Conservation (phyloP, 2,113 vertebrate genomes). For the Formicarius rufipectus region DNA sequence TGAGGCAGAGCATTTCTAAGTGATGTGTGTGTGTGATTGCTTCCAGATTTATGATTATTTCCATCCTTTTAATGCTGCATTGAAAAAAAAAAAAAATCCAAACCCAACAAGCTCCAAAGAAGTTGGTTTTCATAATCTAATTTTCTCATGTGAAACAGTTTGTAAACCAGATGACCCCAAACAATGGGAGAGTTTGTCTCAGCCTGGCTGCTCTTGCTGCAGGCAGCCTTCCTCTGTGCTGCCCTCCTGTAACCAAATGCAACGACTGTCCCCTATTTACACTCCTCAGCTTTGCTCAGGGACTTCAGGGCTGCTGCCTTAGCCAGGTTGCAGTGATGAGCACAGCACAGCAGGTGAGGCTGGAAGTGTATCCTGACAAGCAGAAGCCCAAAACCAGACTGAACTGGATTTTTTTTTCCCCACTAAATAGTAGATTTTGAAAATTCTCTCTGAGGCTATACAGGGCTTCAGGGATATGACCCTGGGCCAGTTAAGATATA, state of each 20-base stretch:
- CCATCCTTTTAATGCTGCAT: constrained; percentile 31
- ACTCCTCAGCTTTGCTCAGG: neutral
- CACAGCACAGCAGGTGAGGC: neutral
- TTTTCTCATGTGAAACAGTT: constrained; percentile 66
- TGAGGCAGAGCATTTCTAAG: constrained; percentile 54
- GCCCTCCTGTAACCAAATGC: neutral
- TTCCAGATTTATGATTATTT: constrained; percentile 63
- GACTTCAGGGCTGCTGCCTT: neutral
- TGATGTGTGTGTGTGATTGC: constrained; percentile 55
- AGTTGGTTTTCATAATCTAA: constrained; percentile 38
- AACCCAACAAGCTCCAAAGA: neutral
- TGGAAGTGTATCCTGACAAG: neutral
- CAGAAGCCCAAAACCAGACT: neutral
- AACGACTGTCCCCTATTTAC: neutral
- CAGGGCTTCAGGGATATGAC: neutral
- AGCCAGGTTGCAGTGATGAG: neutral
- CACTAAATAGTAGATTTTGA: neutral
- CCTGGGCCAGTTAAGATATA: neutral
- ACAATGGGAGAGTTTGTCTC: constrained; percentile 43
- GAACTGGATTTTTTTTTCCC: neutral
- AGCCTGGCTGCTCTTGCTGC: constrained; percentile 6
- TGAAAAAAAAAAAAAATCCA: neutral
- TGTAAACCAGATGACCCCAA: constrained; percentile 58
- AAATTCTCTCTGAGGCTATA: neutral
- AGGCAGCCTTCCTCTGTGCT: neutral